These are phyloP conservation scores for Portunus trituberculatus DNA, from an alignment of 1,140 invertebrate genomes.

Conservation along the genomic window DNA sequence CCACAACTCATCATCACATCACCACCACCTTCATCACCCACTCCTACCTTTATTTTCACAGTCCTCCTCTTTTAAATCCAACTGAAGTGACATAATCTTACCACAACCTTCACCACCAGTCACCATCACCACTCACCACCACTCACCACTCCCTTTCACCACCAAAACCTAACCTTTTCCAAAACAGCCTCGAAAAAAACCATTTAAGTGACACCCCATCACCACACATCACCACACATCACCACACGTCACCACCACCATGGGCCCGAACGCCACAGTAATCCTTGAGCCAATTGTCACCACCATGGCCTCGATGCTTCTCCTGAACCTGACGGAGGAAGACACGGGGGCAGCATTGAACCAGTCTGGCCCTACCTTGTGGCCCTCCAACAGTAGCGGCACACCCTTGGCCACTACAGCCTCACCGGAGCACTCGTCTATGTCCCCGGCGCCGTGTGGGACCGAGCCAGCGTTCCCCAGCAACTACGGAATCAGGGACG, in stretches of 20 bases:
- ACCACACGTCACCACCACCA: conserved; percentile 10
- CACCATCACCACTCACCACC: too few species aligned
- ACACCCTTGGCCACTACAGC: background rate
- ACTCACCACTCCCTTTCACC: too few species aligned
- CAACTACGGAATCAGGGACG: conserved; percentile 39
- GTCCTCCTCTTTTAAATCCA: too few species aligned
- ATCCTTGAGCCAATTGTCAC: conserved; percentile 46
- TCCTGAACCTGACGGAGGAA: conserved; percentile 70
- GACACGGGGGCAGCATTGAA: conserved; percentile 36
- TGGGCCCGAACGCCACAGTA: conserved; percentile 51
- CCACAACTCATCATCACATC: background rate
- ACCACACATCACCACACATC: background rate
- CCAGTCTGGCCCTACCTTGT: background rate
- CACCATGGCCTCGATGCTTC: conserved; percentile 54
- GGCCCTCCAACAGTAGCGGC: background rate
- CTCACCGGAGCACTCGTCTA: background rate
- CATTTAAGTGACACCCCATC: too few species aligned
- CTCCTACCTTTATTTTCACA: too few species aligned
- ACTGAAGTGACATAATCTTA: too few species aligned
- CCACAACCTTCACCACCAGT: background rate
- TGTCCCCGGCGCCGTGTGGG: conserved; percentile 36
- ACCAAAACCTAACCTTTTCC: too few species aligned
- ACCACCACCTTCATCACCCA: too few species aligned
- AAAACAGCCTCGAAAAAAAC: too few species aligned
- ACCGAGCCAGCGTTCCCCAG: conserved; percentile 1